Evolutionary conservation across 2,888 invertebrate genomes (phyloP).

Genomic region (Andrena trimmerana): DNA sequence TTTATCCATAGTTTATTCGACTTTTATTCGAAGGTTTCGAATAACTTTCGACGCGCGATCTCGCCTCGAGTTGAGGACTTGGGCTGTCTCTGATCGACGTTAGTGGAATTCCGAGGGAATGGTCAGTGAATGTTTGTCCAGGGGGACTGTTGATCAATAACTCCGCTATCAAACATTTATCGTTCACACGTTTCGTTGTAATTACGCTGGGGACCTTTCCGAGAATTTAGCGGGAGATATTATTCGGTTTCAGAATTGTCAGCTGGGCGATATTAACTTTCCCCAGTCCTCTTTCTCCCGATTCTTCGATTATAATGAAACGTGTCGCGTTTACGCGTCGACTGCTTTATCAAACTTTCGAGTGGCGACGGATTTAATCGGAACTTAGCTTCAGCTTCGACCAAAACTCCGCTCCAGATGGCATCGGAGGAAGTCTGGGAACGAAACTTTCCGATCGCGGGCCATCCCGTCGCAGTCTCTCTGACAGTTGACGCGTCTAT

Average conservation of each 20-base stretch:
- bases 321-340: slow-evolving; percentile 34
- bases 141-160: neutral
- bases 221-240: too few species aligned
- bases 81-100: too few species aligned
- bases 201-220: slow-evolving; percentile 23
- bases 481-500: neutral
- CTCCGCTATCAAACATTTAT: slow-evolving; percentile 54
- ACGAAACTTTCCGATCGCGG: slow-evolving; percentile 51
- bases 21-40: too few species aligned
- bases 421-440: slow-evolving; percentile 24
- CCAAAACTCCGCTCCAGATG: slow-evolving; percentile 51
- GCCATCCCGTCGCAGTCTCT: neutral
- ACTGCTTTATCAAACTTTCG: slow-evolving; percentile 22
- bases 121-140: too few species aligned
- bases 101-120: too few species aligned
- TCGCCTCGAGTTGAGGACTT: too few species aligned
- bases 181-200: slow-evolving; percentile 31
- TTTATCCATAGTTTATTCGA: too few species aligned
- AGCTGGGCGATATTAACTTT: slow-evolving; percentile 34
- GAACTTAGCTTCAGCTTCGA: slow-evolving; percentile 65
- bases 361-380: slow-evolving; percentile 61
- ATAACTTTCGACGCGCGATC: too few species aligned
- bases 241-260: neutral
- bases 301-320: slow-evolving; percentile 41
- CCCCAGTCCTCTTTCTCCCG: neutral